Evolutionary conservation across 2,888 invertebrate species (phyloP).

Genomic region (Synanthedon vespiformis): DNA sequence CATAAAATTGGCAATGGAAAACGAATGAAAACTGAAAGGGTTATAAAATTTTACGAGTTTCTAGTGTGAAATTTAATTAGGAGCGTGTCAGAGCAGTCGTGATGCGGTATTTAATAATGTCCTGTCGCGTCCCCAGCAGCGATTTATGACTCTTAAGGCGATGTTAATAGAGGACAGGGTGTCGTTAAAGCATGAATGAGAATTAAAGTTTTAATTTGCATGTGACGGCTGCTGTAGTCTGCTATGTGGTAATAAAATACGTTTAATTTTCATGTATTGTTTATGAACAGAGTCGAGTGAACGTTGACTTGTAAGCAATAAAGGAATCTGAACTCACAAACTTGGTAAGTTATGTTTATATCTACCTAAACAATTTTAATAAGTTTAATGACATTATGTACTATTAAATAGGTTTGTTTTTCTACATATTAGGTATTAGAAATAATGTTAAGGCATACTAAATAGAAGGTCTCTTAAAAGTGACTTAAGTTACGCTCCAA

Average conservation of each 20-base stretch:
- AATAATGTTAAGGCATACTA: too few relatives aligned
- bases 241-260: not conserved
- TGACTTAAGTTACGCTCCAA: too few relatives aligned
- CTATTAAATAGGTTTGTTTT: too few relatives aligned
- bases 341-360: too few relatives aligned
- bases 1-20: constrained; percentile 22
- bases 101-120: constrained; percentile 59
- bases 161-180: constrained; percentile 19
- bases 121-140: constrained; percentile 31
- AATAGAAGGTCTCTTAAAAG: too few relatives aligned
- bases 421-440: too few relatives aligned
- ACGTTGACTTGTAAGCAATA: too few relatives aligned
- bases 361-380: too few relatives aligned
- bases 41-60: constrained; percentile 52
- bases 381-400: too few relatives aligned
- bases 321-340: too few relatives aligned
- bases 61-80: constrained; percentile 62
- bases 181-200: constrained; percentile 33
- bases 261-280: not conserved
- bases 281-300: too few relatives aligned
- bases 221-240: constrained; percentile 2
- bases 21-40: constrained; percentile 45
- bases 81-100: constrained; percentile 37
- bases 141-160: constrained; percentile 40
- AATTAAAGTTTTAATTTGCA: constrained; percentile 40